These are phyloP conservation scores for Dicrostonyx torquatus DNA, from an alignment of 2,797 vertebrate genomes.

Conservation along the genomic window DNA sequence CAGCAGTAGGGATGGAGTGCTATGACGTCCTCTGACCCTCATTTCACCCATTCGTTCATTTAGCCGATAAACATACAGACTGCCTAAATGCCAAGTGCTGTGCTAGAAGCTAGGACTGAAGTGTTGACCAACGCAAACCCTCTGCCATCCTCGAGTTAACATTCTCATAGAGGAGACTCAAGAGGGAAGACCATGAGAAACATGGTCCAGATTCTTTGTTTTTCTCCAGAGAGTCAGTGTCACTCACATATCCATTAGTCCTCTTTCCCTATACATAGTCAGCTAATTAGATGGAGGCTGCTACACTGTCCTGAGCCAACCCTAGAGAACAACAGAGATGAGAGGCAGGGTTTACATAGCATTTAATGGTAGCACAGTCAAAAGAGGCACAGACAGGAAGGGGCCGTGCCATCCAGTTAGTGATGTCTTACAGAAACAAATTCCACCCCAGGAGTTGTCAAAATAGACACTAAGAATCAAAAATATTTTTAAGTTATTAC, in stretches of 20 bases:
- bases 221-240: background rate
- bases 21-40: background rate
- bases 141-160: background rate
- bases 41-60: background rate
- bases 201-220: background rate
- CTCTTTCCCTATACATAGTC: background rate
- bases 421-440: background rate
- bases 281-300: background rate
- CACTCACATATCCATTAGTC: background rate
- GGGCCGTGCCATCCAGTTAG: background rate
- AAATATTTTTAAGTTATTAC: background rate
- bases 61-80: background rate
- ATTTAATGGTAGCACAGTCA: background rate
- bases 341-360: background rate
- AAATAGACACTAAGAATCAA: background rate
- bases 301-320: background rate
- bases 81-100: background rate
- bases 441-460: background rate
- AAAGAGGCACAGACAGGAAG: background rate
- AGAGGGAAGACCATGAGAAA: background rate
- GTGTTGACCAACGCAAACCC: background rate
- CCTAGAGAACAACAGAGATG: background rate
- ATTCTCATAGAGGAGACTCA: background rate
- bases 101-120: background rate
- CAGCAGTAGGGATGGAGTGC: background rate